These are phyloP conservation scores for Prorops nasuta DNA, from an alignment of 1,140 invertebrate genomes.

Conservation along the genomic window DNA sequence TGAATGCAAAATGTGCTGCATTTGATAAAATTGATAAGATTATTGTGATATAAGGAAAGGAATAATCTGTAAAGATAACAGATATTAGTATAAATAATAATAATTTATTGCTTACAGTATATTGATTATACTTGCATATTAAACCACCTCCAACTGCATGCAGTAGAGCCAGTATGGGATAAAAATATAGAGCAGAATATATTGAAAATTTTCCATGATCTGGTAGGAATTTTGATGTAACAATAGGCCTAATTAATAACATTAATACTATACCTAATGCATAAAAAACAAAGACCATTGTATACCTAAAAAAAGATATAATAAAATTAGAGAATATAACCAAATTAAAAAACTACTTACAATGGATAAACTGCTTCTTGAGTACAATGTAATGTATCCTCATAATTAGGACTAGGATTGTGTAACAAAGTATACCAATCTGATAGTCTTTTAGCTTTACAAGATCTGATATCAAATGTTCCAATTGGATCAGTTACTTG, in stretches of 20 bases:
- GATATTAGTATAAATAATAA: constrained; percentile 8
- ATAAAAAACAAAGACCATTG: constrained; percentile 92
- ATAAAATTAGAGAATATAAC: constrained; percentile 14
- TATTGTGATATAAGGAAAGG: constrained; percentile 93
- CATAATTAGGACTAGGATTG: constrained; percentile 92
- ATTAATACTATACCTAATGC: constrained; percentile 78
- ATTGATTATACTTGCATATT: constrained; percentile 70
- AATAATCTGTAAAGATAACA: constrained; percentile 74
- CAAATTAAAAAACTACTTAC: constrained; percentile 62
- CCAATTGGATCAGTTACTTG: constrained; percentile 77
- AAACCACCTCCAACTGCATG: constrained; percentile 90
- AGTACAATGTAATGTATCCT: constrained; percentile 85
- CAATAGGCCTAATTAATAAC: constrained; percentile 72
- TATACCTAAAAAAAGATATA: constrained; percentile 71
- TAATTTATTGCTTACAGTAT: neutral
- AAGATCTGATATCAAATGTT: constrained; percentile 71
- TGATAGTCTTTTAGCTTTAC: constrained; percentile 72
- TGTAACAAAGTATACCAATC: constrained; percentile 97
- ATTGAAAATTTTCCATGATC: constrained; percentile 75
- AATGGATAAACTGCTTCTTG: constrained; percentile 96
- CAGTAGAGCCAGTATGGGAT: constrained; percentile 82
- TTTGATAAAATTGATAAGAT: constrained; percentile 90
- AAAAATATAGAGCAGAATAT: constrained; percentile 93
- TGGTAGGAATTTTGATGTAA: constrained; percentile 66
- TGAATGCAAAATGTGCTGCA: constrained; percentile 88